Conservation (phyloP, 1,140 invertebrate genomes). For the Stenopsyche tienmushanensis region DNA sequence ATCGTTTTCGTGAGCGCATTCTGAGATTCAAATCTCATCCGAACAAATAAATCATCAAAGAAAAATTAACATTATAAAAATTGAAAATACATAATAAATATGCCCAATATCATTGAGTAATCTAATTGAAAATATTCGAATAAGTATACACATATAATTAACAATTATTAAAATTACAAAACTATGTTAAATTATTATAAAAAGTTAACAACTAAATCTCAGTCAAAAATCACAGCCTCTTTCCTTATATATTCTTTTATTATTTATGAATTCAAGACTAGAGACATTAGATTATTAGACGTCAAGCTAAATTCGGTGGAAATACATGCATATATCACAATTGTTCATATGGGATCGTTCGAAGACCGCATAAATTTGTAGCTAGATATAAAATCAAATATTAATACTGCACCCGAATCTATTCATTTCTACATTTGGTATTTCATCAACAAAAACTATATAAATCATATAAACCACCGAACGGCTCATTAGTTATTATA, state of each 20-base stretch:
- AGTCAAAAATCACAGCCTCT: conserved; percentile 41
- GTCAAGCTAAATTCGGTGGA: neutral
- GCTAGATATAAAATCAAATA: too few species aligned
- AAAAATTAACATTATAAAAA: neutral
- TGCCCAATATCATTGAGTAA: neutral
- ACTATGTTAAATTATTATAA: conserved; percentile 27
- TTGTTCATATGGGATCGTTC: too few species aligned
- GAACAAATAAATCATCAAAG: too few species aligned
- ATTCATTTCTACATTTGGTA: too few species aligned
- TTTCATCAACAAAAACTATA: too few species aligned
- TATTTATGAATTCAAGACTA: conserved; percentile 28
- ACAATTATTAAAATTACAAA: conserved; percentile 26
- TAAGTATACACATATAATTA: conserved; percentile 25
- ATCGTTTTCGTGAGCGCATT: too few species aligned
- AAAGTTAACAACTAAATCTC: conserved; percentile 36
- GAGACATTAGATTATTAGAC: conserved; percentile 28
- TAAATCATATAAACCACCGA: too few species aligned
- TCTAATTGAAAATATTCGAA: neutral
- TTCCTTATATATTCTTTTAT: conserved; percentile 25
- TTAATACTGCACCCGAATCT: too few species aligned
- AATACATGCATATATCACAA: too few species aligned
- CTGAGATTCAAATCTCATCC: too few species aligned
- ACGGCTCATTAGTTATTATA: too few species aligned
- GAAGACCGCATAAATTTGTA: too few species aligned
- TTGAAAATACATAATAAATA: neutral